Base-by-base conservation (phyloP, 2,113 vertebrate species). In the Albula goreensis region DNA sequence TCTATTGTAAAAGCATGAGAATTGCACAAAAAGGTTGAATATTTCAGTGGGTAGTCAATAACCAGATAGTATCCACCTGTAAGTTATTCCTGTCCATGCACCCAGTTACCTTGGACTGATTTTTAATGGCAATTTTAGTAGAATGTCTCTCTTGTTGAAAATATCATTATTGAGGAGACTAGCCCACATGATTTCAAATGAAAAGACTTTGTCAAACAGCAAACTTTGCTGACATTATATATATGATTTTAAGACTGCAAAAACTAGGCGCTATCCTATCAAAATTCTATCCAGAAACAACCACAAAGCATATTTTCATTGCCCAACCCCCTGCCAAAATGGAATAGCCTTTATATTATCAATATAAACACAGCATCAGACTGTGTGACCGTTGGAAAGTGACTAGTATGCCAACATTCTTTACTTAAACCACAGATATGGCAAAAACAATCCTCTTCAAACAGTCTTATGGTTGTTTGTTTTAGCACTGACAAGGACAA, bases 11-110 rank as follows among this genome's bases (percentile, higher is more conserved):
- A 81, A 85, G 78, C 48, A 51, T 49, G 79, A 63, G 13, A 51
- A 70, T 79, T 74, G 70, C 70, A 10, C 41, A 50, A 79, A 6
- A 79, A 50, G 5, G 78, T 9, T 17, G 3, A 63, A n/a, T 77
- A 4, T 60, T 84, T 31, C 6, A 84, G 78, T n/a, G 50, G 48
- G 66, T 78, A 77, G 63, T 74, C 51, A 84, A 57, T 74, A 51
- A 70, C 41, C 66, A 84, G 50, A 50, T 31, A 41, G 31, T 41
- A 41, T 41, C 31, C 31, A 0, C 31, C 74, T 5, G 49, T 79
- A 3, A 41, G 49, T 10, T 12, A 12, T 70, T 5, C 22, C 17
- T 70, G 63, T 70, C 70, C 25, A 12, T 31, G n/a, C 19, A n/a
- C n/a, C 70, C 70, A 9, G 4, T 74, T 74, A 25, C n/a, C 8